A percentile compares a stretch with the other conserved stretches of the same genome.
These are phyloP conservation scores for Leptocoma aspasia DNA, from an alignment of 2,113 vertebrate species.

Conservation along the genomic window DNA sequence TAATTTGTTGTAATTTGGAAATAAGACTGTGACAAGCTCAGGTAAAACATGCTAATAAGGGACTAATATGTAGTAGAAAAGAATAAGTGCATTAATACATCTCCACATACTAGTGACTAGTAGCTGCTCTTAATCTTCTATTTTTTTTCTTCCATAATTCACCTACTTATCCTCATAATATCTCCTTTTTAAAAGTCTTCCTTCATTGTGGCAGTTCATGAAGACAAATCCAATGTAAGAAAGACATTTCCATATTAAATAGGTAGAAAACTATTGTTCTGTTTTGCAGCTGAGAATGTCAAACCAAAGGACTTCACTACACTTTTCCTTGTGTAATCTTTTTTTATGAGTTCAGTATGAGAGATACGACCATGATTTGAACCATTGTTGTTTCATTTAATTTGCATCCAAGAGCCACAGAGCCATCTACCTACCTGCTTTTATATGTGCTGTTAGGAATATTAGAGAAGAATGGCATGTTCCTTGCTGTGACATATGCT, in stretches of 20 bases:
- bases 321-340: neutral
- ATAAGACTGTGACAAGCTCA: neutral
- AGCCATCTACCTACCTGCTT: neutral
- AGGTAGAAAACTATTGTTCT: neutral
- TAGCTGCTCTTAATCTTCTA: neutral
- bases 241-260: neutral
- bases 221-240: neutral
- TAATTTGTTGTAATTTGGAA: neutral
- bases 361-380: neutral
- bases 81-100: neutral
- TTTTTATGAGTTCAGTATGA: neutral
- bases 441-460: neutral
- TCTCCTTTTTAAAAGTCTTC: neutral
- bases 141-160: neutral
- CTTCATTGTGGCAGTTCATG: neutral
- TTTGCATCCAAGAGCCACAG: conserved; percentile 12
- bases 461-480: conserved; percentile 7
- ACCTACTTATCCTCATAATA: neutral
- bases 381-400: neutral
- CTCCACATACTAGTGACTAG: neutral
- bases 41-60: neutral
- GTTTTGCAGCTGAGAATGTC: neutral
- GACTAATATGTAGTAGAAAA: neutral
- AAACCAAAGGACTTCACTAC: neutral
- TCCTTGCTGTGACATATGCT: conserved; percentile 35